Evolutionary conservation across 2,888 invertebrate species (phyloP).

Genomic region (Lasioglossum lativentre): DNA sequence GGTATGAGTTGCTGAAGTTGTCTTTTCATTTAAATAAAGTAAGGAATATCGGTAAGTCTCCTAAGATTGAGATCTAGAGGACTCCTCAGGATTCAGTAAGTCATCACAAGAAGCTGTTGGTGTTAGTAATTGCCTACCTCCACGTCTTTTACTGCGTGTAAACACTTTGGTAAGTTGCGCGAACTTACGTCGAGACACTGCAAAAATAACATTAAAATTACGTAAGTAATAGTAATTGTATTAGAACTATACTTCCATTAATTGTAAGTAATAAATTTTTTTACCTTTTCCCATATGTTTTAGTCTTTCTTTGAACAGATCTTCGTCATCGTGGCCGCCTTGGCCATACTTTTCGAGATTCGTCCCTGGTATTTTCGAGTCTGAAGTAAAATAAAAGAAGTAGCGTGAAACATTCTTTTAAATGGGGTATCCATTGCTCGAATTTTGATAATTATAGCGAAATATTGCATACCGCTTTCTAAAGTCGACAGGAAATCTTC

Average conservation of each 20-base stretch:
- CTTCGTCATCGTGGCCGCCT: constrained; percentile 87
- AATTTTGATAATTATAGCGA: not conserved
- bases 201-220: constrained; percentile 64
- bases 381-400: constrained; percentile 62
- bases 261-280: constrained; percentile 71
- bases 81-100: constrained; percentile 82
- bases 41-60: constrained; percentile 22
- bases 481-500: constrained; percentile 94
- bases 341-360: constrained; percentile 73
- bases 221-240: not conserved
- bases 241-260: not conserved
- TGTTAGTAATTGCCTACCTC: constrained; percentile 81
- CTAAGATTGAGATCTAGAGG: constrained; percentile 79
- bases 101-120: constrained; percentile 83
- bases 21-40: constrained; percentile 25
- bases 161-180: constrained; percentile 92
- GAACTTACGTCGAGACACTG: constrained; percentile 92
- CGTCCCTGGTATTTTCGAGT: constrained; percentile 79
- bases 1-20: constrained; percentile 42
- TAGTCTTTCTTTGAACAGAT: constrained; percentile 90
- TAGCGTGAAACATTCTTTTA: not conserved
- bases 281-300: constrained; percentile 93
- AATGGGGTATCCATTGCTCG: not conserved
- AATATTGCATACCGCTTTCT: constrained; percentile 88
- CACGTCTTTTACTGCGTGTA: constrained; percentile 86